A percentile compares a stretch with the other conserved stretches of the same genome.
Evolutionary conservation across 2,113 vertebrate species (phyloP).

Genomic region (Mobula birostris): DNA sequence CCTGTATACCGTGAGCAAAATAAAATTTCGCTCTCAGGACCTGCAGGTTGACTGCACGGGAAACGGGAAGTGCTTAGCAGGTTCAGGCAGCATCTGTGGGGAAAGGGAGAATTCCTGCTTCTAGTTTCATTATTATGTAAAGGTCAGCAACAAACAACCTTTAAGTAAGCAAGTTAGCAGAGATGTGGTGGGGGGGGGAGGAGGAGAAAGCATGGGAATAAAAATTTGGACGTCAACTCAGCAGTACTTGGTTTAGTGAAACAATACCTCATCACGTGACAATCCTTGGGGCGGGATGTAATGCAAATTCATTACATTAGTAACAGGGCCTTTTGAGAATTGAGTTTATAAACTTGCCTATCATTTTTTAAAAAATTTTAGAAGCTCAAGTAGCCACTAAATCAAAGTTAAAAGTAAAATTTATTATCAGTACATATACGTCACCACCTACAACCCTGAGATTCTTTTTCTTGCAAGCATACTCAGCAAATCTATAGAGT

Average conservation of each 20-base stretch:
- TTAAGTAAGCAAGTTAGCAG: background rate
- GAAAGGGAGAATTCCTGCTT: background rate
- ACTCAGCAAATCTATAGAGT: no score
- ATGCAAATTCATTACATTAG: background rate
- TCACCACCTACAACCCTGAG: no score
- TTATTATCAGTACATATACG: no score
- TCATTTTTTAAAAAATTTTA: background rate
- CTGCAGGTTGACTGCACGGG: background rate
- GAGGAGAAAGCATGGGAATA: no score
- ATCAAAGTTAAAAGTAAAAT: no score
- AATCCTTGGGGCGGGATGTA: background rate
- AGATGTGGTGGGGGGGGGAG: background rate
- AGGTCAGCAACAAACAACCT: background rate
- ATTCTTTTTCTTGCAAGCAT: no score
- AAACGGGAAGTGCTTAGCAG: background rate
- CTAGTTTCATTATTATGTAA: background rate
- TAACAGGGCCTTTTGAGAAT: background rate
- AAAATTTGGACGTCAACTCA: background rate
- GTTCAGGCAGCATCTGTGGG: background rate
- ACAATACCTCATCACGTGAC: background rate
- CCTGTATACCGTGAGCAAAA: background rate
- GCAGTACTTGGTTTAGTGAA: background rate
- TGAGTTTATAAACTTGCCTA: background rate
- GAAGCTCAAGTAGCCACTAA: background rate
- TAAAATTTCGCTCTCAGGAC: background rate